phyloP scores from a whole-genome alignment of 2,888 invertebrate species.

The Pheosia gnoma region DNA sequence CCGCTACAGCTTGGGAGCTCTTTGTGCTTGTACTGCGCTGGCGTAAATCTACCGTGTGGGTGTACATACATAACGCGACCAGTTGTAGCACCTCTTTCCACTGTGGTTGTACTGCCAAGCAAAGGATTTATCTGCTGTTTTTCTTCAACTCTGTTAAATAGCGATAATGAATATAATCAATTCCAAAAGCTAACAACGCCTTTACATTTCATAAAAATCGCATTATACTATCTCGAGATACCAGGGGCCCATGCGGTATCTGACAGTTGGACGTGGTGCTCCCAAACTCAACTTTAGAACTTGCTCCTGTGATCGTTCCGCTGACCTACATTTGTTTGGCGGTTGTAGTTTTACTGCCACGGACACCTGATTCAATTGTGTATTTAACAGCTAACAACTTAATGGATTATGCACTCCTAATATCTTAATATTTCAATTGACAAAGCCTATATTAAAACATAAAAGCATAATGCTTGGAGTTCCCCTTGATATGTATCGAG shows the following conservation, averaged over 20 bases:
- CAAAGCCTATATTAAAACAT: too few species aligned
- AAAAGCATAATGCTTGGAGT: too few species aligned
- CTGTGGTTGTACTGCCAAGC: too few species aligned
- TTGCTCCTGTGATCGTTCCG: neutral
- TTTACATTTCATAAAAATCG: too few species aligned
- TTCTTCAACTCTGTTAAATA: too few species aligned
- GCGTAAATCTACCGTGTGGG: conserved; percentile 22
- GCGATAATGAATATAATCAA: too few species aligned
- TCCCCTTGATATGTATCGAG: too few species aligned
- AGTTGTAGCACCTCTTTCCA: neutral
- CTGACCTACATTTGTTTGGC: conserved; percentile 1
- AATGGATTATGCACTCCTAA: neutral
- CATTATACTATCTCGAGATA: neutral
- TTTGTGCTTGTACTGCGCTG: conserved; percentile 21
- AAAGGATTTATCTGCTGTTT: neutral
- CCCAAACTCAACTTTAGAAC: conserved; percentile 3
- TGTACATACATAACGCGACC: conserved; percentile 11
- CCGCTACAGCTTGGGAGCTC: conserved; percentile 14
- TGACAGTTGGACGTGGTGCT: conserved; percentile 11
- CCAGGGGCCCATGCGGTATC: neutral
- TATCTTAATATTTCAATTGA: neutral
- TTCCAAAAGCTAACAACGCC: too few species aligned
- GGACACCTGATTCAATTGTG: neutral
- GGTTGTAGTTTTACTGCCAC: neutral
- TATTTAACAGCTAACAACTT: too few species aligned